Evolutionary conservation across 53 echinoderm and acorn worm genomes (phyloP).

Genomic region (Stichopus horrens): DNA sequence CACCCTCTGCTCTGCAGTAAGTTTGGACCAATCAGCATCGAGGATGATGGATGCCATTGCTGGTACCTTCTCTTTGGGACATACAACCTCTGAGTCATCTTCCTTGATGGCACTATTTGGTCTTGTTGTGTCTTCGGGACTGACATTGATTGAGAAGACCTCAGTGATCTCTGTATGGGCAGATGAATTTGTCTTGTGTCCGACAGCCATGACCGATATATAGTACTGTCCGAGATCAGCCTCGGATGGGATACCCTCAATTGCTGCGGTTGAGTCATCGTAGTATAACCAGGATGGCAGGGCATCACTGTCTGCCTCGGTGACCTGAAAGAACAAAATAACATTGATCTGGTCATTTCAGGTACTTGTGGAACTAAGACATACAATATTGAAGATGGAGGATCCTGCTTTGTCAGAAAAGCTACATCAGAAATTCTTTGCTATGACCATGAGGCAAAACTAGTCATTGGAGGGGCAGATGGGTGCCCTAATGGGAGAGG

Average conservation of each 20-base stretch:
- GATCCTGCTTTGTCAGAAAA: neutral
- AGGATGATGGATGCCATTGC: slow-evolving; percentile 89
- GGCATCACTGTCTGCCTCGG: slow-evolving; percentile 73
- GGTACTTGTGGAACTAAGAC: neutral
- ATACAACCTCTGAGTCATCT: slow-evolving; percentile 53
- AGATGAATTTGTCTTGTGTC: slow-evolving; percentile 71
- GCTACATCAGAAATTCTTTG: too few relatives aligned
- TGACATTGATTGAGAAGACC: slow-evolving; percentile 80
- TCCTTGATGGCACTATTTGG: slow-evolving; percentile 58
- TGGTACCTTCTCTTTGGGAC: slow-evolving; percentile 62
- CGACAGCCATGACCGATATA: slow-evolving; percentile 82
- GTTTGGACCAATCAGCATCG: slow-evolving; percentile 92
- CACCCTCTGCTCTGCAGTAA: slow-evolving; percentile 69
- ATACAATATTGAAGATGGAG: neutral
- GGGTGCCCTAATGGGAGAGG: too few relatives aligned
- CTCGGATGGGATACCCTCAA: slow-evolving; percentile 90
- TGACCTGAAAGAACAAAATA: slow-evolving; percentile 61
- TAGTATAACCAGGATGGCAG: slow-evolving; percentile 88
- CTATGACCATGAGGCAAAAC: too few relatives aligned
- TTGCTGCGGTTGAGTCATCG: slow-evolving; percentile 60
- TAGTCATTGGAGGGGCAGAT: too few relatives aligned
- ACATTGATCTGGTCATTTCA: neutral
- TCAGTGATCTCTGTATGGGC: slow-evolving; percentile 63
- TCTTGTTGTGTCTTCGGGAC: slow-evolving; percentile 48
- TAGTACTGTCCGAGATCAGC: slow-evolving; percentile 92